Evolutionary conservation across 1,140 invertebrate species (phyloP).

Genomic region (Triops cancriformis): DNA sequence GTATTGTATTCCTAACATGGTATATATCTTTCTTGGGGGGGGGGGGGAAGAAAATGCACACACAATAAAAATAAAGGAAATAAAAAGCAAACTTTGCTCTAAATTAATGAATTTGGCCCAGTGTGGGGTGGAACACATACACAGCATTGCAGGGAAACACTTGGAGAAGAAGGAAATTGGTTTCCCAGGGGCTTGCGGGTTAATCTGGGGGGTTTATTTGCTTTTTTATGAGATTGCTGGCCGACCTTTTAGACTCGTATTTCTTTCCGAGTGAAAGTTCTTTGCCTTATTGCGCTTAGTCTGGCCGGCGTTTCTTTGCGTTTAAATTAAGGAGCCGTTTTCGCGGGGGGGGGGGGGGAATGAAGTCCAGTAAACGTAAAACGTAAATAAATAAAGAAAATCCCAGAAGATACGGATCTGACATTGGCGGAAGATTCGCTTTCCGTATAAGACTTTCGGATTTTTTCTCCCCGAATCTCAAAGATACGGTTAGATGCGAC

Average conservation of each 20-base stretch:
- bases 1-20: neutral
- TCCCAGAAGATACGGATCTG: too few relatives aligned
- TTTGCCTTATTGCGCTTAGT: neutral
- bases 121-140: neutral
- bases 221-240: constrained; percentile 11
- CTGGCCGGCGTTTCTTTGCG: neutral
- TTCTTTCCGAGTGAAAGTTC: neutral
- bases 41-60: neutral
- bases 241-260: neutral
- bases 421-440: too few relatives aligned
- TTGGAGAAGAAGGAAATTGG: constrained; percentile 13
- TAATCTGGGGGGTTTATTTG: neutral
- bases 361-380: too few relatives aligned
- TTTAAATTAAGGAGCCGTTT: too few relatives aligned
- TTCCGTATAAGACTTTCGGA: too few relatives aligned
- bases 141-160: neutral
- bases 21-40: neutral
- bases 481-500: too few relatives aligned
- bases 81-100: neutral
- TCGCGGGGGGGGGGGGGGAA: too few relatives aligned
- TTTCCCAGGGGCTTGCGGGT: constrained; percentile 11
- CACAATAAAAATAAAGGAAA: neutral
- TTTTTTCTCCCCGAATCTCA: too few relatives aligned
- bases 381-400: too few relatives aligned
- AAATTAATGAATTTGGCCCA: constrained; percentile 8